Conservation (phyloP, 2,888 invertebrate genomes). For the Agonopterix subpropinquella region DNA sequence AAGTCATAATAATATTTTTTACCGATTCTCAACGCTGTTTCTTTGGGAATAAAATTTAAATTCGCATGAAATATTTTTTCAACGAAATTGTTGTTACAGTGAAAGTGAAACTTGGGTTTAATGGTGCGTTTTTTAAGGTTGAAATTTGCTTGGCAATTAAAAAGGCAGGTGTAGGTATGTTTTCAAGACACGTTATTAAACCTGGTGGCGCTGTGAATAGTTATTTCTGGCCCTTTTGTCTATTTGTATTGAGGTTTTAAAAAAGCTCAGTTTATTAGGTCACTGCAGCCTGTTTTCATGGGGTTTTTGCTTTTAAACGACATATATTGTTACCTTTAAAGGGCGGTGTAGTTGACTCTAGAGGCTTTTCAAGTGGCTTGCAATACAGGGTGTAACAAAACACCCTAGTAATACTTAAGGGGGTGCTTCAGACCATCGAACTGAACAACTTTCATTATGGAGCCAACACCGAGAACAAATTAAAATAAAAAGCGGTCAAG, state of each 20-base stretch:
- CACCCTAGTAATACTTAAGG: too few relatives aligned
- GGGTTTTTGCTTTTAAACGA: too few relatives aligned
- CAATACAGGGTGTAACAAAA: too few relatives aligned
- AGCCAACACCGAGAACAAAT: too few relatives aligned
- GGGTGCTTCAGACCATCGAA: too few relatives aligned
- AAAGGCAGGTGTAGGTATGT: slow-evolving; percentile 10
- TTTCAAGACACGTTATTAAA: slow-evolving; percentile 23
- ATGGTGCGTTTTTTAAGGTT: background rate
- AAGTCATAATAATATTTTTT: slow-evolving; percentile 7
- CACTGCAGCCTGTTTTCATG: background rate
- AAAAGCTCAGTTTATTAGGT: slow-evolving; percentile 5
- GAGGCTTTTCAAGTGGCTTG: too few relatives aligned
- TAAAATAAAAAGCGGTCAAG: too few relatives aligned
- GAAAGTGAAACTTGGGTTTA: background rate
- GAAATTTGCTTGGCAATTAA: background rate
- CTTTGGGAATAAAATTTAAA: slow-evolving; percentile 14
- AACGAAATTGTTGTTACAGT: background rate
- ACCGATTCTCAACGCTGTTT: slow-evolving; percentile 21
- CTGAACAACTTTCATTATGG: too few relatives aligned
- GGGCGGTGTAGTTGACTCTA: too few relatives aligned
- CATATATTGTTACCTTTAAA: too few relatives aligned
- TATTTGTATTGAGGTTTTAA: slow-evolving; percentile 17
- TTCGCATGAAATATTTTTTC: slow-evolving; percentile 7
- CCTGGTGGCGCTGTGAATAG: slow-evolving; percentile 14
- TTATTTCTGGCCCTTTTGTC: slow-evolving; percentile 23